Evolutionary conservation across 23 tunicate genomes (phyloP), one percentile per base, ranked within the genome.

Genomic region (Styela plicata): DNA sequence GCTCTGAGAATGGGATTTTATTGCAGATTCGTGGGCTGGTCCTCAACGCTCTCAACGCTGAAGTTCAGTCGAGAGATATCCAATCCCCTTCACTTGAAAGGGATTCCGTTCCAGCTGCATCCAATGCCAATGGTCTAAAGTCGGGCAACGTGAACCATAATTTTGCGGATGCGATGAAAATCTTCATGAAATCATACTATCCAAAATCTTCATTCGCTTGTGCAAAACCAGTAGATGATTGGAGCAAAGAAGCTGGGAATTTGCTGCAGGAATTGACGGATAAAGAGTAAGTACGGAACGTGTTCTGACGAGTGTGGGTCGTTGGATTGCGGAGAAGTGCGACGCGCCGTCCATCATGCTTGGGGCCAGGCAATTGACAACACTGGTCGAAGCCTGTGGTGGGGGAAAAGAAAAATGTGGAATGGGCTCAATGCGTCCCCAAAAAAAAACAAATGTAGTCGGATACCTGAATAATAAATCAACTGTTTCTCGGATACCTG

Each of bases 161-260:
- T 27, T 87, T 87, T 68, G 85, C 69, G 25, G 74, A 71, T 16
- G 91, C 91, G 22, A 87, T 87, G 91, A 82, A 82, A 69, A 44
- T 74, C 1, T 87, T 87, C 79, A 87, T 87, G 91, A 52, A 75
- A n/a, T 87, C 91, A 1, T 82, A 87, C 83, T 21, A 44, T 82
- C 91, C 91, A n/a, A 80, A 64, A 0, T 66, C 76, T 3, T 74
- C 83, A 25, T 65, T 77, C 76, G 73, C 75, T 18, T 76, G 83
- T 63, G 79, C 75, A 16, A 71, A 75, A 66, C 83, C 86, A 24
- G 81, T 53, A 25, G 78, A 80, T 53, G 89, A 90, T 37, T 90
- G 96, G 96, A 69, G 86, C 64, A 81, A 63, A 69, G 96, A 90
- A 52, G 89, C 96, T 31, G 85, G 68, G 24, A 85, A 80, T 7